Evolutionary conservation across 1,140 invertebrate genomes (phyloP).

Genomic region (Chironomus striatipennis): DNA sequence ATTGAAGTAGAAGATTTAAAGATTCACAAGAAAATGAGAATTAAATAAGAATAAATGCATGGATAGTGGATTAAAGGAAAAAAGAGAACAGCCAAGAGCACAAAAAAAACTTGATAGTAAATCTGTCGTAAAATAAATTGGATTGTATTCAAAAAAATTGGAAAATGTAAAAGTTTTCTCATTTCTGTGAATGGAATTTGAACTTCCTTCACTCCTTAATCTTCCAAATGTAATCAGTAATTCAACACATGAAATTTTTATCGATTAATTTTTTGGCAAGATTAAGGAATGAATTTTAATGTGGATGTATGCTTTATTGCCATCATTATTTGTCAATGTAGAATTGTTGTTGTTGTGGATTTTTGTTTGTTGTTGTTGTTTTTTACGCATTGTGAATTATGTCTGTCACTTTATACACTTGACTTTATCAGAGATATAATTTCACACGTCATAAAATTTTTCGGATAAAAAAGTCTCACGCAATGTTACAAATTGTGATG

Average conservation of each 20-base stretch:
- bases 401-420: no score
- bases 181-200: not conserved
- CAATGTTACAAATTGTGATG: no score
- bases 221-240: no score
- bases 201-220: not conserved
- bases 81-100: not conserved
- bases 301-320: not conserved
- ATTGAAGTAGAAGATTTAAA: not conserved
- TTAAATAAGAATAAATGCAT: not conserved
- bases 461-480: not conserved
- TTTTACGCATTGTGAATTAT: no score
- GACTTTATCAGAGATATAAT: not conserved
- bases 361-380: no score
- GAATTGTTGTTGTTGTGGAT: no score
- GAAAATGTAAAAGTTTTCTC: conserved; percentile 15
- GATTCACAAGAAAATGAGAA: not conserved
- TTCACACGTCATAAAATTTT: conserved; percentile 14
- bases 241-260: no score
- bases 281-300: conserved; percentile 16
- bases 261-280: no score
- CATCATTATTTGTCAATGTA: not conserved
- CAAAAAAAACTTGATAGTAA: conserved; percentile 4
- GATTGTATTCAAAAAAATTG: conserved; percentile 16
- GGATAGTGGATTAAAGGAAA: not conserved
- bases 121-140: conserved; percentile 23